A percentile compares a stretch with the other conserved stretches of the same genome.
phyloP scores from a whole-genome alignment of 2,888 invertebrate genomes.

The Rhabditoides inermis region DNA sequence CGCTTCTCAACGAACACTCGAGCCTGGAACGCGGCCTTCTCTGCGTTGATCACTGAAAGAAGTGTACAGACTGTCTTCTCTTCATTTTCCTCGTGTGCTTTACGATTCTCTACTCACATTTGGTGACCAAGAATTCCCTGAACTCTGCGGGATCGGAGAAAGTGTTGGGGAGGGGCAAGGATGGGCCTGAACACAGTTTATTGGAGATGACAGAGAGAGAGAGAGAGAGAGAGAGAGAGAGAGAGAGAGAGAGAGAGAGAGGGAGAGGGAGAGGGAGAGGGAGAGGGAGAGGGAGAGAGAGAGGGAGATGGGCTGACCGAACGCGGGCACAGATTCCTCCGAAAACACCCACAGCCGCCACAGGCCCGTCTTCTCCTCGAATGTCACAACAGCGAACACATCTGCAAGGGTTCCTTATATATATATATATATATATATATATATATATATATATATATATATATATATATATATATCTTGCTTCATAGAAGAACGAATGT shows the following conservation, averaged over 20 bases:
- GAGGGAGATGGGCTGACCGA: too few relatives aligned
- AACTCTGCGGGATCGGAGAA: conserved; percentile 73
- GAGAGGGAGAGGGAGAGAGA: too few relatives aligned
- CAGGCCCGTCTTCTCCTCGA: conserved; percentile 12
- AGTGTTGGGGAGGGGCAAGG: conserved; percentile 75
- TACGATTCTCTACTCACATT: conserved; percentile 58
- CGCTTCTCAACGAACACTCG: conserved; percentile 74
- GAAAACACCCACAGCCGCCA: conserved; percentile 71
- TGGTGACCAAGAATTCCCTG: conserved; percentile 76
- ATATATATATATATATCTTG: too few relatives aligned
- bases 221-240: too few relatives aligned
- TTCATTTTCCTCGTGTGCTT: background rate
- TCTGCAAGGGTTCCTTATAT: conserved; percentile 63
- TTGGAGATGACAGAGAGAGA: too few relatives aligned
- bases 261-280: too few relatives aligned
- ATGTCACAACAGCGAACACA: conserved; percentile 64
- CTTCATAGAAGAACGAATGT: conserved; percentile 7
- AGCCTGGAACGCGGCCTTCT: conserved; percentile 82
- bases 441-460: too few relatives aligned
- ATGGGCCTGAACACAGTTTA: too few relatives aligned
- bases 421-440: too few relatives aligned
- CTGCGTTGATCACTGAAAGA: conserved; percentile 71
- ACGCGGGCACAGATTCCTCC: conserved; percentile 78
- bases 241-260: too few relatives aligned
- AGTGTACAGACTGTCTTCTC: too few relatives aligned